These are phyloP conservation scores for Eurois occulta DNA, from an alignment of 2,888 invertebrate species.

Conservation along the genomic window DNA sequence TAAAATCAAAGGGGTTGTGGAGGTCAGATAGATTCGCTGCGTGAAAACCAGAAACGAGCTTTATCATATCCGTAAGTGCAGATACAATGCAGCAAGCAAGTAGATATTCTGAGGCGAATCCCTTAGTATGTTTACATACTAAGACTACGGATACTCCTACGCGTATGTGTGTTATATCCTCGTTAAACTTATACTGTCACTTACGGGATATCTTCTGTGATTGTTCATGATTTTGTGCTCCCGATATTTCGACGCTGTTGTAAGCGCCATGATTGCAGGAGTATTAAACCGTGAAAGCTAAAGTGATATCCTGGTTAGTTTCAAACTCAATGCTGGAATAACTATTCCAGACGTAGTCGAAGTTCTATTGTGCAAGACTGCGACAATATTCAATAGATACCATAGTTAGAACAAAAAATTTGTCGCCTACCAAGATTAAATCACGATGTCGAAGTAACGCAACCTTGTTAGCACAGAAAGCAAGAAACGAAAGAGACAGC, in stretches of 20 bases:
- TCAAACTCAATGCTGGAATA: neutral
- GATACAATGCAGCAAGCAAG: neutral
- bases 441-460: conserved; percentile 1
- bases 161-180: neutral
- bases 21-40: conserved; percentile 22
- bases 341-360: neutral
- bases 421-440: neutral
- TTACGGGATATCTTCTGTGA: no score
- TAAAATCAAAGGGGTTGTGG: conserved; percentile 38
- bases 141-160: no score
- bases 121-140: neutral
- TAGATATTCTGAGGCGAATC: neutral
- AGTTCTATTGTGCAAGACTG: neutral
- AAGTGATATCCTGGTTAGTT: neutral
- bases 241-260: no score
- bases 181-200: no score
- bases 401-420: neutral
- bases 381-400: neutral
- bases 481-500: conserved; percentile 26
- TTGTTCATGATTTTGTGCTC: no score
- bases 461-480: conserved; percentile 32
- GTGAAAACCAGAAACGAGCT: conserved; percentile 41
- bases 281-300: no score
- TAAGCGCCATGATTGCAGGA: no score
- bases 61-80: neutral